phyloP scores from a whole-genome alignment of 2,888 invertebrate species.

The Stegophylla sp. region DNA sequence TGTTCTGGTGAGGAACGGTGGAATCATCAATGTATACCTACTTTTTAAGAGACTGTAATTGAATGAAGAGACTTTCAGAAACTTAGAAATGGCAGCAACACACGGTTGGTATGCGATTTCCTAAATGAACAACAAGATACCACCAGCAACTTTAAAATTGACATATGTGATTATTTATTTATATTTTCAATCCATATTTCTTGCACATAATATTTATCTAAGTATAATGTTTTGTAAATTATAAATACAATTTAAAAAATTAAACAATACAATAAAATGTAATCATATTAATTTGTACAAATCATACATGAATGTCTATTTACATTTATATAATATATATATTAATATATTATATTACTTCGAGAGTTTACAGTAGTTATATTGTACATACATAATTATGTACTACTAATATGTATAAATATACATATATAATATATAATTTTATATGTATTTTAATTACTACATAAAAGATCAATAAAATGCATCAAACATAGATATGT shows the following conservation, averaged over 20 bases:
- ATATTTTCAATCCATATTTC: background rate
- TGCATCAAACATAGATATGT: background rate
- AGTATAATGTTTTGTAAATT: background rate
- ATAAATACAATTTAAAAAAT: background rate
- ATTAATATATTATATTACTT: background rate
- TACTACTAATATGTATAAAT: background rate
- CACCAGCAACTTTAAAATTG: conserved; percentile 17
- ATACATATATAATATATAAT: background rate
- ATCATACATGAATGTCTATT: background rate
- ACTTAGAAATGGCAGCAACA: no score
- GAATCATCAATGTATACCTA: no score
- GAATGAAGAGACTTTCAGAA: no score
- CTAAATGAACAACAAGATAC: no score
- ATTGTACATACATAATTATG: background rate
- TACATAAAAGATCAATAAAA: background rate
- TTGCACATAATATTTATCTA: background rate
- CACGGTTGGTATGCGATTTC: no score
- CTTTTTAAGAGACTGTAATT: no score
- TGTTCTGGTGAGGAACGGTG: no score
- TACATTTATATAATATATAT: background rate
- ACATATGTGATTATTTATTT: conserved; percentile 19
- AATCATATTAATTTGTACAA: background rate
- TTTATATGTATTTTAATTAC: background rate
- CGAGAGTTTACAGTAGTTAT: background rate
- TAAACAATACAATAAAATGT: background rate